Evolutionary conservation across 2,888 invertebrate species (phyloP), one percentile per base, ranked within the genome.

Genomic region (Pogonocherus hispidulus): DNA sequence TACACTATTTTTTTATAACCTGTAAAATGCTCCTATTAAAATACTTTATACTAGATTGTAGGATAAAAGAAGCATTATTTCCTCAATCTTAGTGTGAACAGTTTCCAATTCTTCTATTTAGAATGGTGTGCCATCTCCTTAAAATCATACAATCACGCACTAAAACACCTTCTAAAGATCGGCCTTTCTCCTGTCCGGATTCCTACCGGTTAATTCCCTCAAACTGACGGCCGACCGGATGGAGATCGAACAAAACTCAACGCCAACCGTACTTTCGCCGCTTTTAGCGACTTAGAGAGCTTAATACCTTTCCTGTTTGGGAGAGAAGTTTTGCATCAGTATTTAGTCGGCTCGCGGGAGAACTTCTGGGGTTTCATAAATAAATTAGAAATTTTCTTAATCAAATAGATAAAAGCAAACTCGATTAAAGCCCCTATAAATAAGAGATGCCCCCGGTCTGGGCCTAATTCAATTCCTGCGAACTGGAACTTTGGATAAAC

Each of bases 401-500:
- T 72, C 70, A 67, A 70, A 64, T 64, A 67, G 72, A 72, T 72
- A 72, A 70, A 72, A 68, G 72, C 67, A 68, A 70, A 72, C 70
- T 70, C 66, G 62, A 60, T 72, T 68, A 46, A 65, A 41, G 59
- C 44, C 51, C 57, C 16, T 55, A 27, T 67, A 63, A 67, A 67
- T 54, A 67, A 54, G 32, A 32, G 14, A 52, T 52, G 52, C 32
- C 16, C 22, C 32, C 32, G 19, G 32, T 32, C 32, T 16, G 16
- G 14, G 16, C 52, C 32, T 52, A 27, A 32, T 27, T 52, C 51
- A 27, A 27, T 52, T 32, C 32, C 41, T 41, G 5, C n/a, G 4
- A 16, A n/a, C 41, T 16, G 41, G 41, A 41, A 41, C 41, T 16
- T 41, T 41, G 41, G 16, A 41, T 41, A 41, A 41, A 41, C 41